Conservation (phyloP, 2,888 invertebrate genomes). For the Rhaphigaster nebulosa region DNA sequence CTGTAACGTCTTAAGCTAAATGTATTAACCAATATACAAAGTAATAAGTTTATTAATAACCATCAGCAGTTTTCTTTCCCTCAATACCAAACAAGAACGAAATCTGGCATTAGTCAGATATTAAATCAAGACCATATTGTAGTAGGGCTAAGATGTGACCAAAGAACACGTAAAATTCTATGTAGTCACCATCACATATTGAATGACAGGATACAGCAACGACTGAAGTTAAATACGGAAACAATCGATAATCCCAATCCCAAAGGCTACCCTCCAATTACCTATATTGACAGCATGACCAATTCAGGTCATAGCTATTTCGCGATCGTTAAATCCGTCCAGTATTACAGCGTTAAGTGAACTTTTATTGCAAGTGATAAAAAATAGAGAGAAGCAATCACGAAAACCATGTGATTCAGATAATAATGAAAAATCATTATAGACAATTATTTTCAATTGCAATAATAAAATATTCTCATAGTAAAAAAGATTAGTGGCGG, state of each 20-base stretch:
- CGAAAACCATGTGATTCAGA: background rate
- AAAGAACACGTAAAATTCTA: too few relatives aligned
- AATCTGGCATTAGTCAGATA: too few relatives aligned
- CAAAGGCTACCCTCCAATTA: background rate
- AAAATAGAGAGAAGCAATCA: background rate
- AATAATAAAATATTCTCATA: background rate
- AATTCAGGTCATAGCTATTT: conserved; percentile 1
- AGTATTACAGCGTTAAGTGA: background rate
- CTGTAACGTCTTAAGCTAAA: too few relatives aligned
- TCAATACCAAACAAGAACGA: too few relatives aligned
- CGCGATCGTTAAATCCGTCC: background rate
- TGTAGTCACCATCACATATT: background rate
- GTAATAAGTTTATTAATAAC: too few relatives aligned
- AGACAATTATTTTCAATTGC: background rate
- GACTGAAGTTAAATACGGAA: background rate
- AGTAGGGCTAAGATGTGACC: too few relatives aligned
- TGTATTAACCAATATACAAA: too few relatives aligned
- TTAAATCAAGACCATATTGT: too few relatives aligned
- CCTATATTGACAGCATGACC: background rate
- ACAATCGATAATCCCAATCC: background rate
- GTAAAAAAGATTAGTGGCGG: background rate
- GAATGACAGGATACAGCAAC: background rate
- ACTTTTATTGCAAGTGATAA: background rate
- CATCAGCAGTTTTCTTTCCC: too few relatives aligned
- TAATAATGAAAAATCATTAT: background rate